Base-by-base conservation (phyloP, 2,888 invertebrate species). In the Liodrosophila aerea region DNA sequence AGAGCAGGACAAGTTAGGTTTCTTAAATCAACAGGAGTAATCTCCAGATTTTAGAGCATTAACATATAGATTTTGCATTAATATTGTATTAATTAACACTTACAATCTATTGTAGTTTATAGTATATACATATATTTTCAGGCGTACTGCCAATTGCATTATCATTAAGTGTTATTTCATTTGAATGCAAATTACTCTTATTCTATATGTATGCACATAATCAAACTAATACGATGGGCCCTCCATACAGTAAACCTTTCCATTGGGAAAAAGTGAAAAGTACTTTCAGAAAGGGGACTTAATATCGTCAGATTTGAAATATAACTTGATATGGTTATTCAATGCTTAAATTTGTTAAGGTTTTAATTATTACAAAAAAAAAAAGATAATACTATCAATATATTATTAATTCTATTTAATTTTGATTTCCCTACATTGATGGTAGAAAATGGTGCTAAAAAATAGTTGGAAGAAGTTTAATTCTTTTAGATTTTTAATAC, bases 1-100 rank as follows among this genome's bases (percentile, higher is more conserved):
- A 22, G 5, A 22, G 22, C 2, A 22, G 5, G 22, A 22, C 22
- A 22, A 36, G 34, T 16, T 12, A 29, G 43, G 29, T 46, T 7
- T 34, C 44, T 44, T 44, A 31, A 72, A 59, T 72, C 73, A 67
- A 67, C 66, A 65, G 33, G 11, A 45, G 36, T 8, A 34, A 22
- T 39, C 16, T 15, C 16, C 16, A n/a, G 39, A 39, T 16, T n/a
- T n/a, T 18, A 18, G 18, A 18, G 16, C 16, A 39, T 39, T 16
- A 3, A 7, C 4, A 15, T 18, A 16, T 16, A 37, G 18, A 39
- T 18, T 39, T 16, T 2, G 22, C 22, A 22, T 22, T 22, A 22
- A 22, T 22, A 4, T 22, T 22, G 22, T 22, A 39, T 39, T 39
- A 39, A 39, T 39, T 39, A 39, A 11, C 18, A 11, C 18, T 18